Base-by-base conservation (phyloP, 1,140 invertebrate species). In the Calycopis cecrops region DNA sequence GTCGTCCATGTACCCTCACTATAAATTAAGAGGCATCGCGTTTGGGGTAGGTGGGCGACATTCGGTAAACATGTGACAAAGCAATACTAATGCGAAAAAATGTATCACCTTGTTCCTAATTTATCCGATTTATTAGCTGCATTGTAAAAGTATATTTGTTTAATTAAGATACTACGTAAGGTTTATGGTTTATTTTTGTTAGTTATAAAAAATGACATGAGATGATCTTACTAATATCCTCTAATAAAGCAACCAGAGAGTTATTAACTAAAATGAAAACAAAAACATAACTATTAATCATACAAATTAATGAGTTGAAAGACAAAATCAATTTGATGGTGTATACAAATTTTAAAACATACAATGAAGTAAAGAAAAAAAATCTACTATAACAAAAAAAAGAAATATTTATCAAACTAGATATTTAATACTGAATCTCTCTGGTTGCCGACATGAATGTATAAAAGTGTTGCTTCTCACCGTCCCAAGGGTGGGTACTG, bases 401-500 rank as follows among this genome's bases (percentile, higher is more conserved):
- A 3, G 2, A 28, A 28, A 3, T 28, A 28, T 28, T 28, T 28
- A 28, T n/a, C n/a, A n/a, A n/a, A 28, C 21, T 28, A 28, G 6
- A 2, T 2, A 3, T 28, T 28, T 6, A 28, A 28, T 28, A 42
- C 12, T 9, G 9, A 34, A 55, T 49, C 59, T 64, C 62, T 64
- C 65, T 67, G 56, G 62, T 62, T 56, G 52, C 57, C 52, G 28
- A 49, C 16, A 21, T 44, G 12, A 40, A 35, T 50, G 14, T 48
- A 28, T 47, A 42, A 42, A 40, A 51, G 21, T 6, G 34, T 14
- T 40, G 18, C 47, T 37, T 47, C 86, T 86, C 71, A 88, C 87
- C 85, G 83, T 73, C 82, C 85, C 75, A 87, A 77, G 9, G 85
- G 85, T 1, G 83, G 76, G 70, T 87, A 88, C 59, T 81, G 83